Conservation (phyloP, 1,140 invertebrate species). For the Meloidogyne floridensis region DNA sequence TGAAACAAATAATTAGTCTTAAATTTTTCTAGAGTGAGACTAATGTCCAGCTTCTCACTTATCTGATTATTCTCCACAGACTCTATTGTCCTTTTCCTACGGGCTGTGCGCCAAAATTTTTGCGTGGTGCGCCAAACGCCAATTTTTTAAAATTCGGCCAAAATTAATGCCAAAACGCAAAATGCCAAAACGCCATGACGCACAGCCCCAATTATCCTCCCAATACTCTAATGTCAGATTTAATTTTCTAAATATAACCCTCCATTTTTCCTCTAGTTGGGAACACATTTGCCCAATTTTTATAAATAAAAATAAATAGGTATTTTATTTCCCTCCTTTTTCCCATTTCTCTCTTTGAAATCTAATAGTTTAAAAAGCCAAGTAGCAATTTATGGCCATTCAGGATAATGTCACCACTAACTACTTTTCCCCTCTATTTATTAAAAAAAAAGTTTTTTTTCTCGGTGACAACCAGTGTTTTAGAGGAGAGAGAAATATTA, state of each 20-base stretch:
- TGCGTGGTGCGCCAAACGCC: too few species aligned
- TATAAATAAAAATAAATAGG: neutral
- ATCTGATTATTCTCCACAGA: too few species aligned
- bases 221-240: neutral
- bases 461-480: neutral
- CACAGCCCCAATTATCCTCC: neutral
- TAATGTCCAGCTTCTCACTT: too few species aligned
- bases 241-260: neutral
- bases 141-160: too few species aligned
- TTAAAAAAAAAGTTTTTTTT: neutral
- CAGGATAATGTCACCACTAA: neutral
- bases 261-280: neutral
- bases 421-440: too few species aligned
- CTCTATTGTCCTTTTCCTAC: too few species aligned
- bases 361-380: neutral
- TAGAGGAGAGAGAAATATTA: neutral
- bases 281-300: neutral
- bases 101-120: too few species aligned
- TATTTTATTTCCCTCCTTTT: neutral
- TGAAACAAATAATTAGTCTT: too few species aligned
- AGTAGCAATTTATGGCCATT: constrained; percentile 3
- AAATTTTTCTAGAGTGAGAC: too few species aligned
- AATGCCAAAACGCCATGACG: neutral
- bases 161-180: neutral
- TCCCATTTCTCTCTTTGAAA: constrained; percentile 15